Evolutionary conservation across 2,797 vertebrate species (phyloP).

Genomic region (Neosalanx taihuensis): DNA sequence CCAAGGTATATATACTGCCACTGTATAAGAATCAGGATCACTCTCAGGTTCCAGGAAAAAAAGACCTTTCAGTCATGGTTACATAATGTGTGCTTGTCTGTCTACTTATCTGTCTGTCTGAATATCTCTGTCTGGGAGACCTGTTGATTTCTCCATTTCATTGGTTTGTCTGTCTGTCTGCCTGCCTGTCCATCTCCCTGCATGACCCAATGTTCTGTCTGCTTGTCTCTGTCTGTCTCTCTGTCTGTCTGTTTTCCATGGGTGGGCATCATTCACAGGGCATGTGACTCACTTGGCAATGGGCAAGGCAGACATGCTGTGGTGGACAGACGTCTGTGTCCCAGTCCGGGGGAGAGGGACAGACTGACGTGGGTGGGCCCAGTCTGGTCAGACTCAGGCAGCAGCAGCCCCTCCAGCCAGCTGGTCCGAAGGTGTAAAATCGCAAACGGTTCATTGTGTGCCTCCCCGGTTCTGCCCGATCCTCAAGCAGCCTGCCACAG

Average conservation of each 20-base stretch:
- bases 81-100: conserved; percentile 3
- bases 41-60: conserved; percentile 22
- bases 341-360: conserved; percentile 50
- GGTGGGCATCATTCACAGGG: conserved; percentile 42
- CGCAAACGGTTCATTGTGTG: conserved; percentile 50
- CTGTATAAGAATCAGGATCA: conserved; percentile 9
- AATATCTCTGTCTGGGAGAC: not conserved
- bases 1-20: conserved; percentile 35
- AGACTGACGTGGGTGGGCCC: conserved; percentile 63
- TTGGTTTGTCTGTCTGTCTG: not conserved
- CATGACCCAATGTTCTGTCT: not conserved
- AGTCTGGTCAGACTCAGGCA: conserved; percentile 44
- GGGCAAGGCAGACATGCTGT: conserved; percentile 60
- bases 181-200: not conserved
- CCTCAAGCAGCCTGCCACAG: conserved; percentile 60
- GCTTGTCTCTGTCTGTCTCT: not conserved
- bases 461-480: conserved; percentile 41
- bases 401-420: conserved; percentile 54
- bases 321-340: conserved; percentile 65
- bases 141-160: conserved; percentile 2
- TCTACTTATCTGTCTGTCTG: not conserved
- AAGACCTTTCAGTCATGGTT: conserved; percentile 29
- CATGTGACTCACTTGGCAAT: conserved; percentile 62
- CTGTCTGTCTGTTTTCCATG: conserved; percentile 34
- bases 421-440: conserved; percentile 52